Evolutionary conservation across 2,797 vertebrate genomes (phyloP).

Genomic region (Sphenopsis melanotis): DNA sequence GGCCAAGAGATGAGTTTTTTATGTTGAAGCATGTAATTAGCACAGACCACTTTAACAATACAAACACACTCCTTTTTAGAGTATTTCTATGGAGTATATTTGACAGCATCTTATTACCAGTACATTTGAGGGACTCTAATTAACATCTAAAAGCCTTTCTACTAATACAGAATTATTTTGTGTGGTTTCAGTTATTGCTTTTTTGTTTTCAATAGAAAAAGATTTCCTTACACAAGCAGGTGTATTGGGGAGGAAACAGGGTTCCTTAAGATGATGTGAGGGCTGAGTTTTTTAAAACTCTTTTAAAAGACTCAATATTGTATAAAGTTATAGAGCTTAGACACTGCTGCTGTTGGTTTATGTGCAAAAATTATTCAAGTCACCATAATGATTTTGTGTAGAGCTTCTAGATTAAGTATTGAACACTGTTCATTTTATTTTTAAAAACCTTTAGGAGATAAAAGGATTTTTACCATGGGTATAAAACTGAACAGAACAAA

Average conservation of each 20-base stretch:
- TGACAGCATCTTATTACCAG: neutral
- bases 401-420: neutral
- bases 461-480: neutral
- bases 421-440: neutral
- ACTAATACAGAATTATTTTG: neutral
- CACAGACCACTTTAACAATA: neutral
- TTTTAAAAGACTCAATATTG: neutral
- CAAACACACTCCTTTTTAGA: neutral
- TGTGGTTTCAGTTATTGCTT: neutral
- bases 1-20: neutral
- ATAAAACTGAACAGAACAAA: neutral
- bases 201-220: neutral
- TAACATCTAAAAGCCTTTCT: neutral
- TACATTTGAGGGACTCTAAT: neutral
- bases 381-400: neutral
- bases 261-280: accelerated
- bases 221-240: neutral
- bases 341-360: neutral
- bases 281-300: neutral
- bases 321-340: neutral
- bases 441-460: neutral
- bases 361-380: neutral
- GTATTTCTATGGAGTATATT: neutral
- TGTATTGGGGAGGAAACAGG: neutral
- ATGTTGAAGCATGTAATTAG: neutral